Base-by-base conservation (phyloP, 2,888 invertebrate species). In the Sipha maydis region DNA sequence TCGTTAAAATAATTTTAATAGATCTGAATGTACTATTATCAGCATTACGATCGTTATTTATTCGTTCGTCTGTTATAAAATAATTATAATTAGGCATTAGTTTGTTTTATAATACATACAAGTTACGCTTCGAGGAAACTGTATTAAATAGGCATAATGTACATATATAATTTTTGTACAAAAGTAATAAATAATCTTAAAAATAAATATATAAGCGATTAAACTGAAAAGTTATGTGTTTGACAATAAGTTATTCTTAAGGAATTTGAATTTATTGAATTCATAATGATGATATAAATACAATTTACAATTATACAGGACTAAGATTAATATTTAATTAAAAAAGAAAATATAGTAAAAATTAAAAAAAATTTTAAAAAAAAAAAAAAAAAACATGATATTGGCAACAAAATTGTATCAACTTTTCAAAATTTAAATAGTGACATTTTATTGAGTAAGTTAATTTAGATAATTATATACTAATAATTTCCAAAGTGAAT, bases 401-500 rank as follows among this genome's bases (percentile, higher is more conserved):
- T 71, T 31, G 71, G 28, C 28, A 25, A 25, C 25, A 17, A 28
- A 28, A 69, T 69, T n/a, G 69, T 69, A 69, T 61, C 61, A 25
- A 61, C 7, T 61, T 21, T 61, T 61, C 25, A 25, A 5, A 61
- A 25, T 61, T 61, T 61, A 25, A 61, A 61, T 28, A 14, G 11
- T 71, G 28, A 28, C 31, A 69, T 69, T 61, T 71, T 28, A 31
- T 0, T 3, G 56, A 56, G 56, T 56, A 11, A 56, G 38, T 38
- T 38, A 21, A 9, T 71, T 4, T 71, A 28, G 28, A n/a, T 82
- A 69, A 69, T 69, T 48, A 21, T 61, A 25, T 67, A 69, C 80
- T 67, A 69, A 80, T 80, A 41, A 67, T 17, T 54, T 75, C 3
- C 54, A 61, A 77, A n/a, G 85, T 67, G 85, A 85, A 85, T 85